A percentile compares a stretch with the other conserved stretches of the same genome.
These are phyloP conservation scores for Procambarus virginalis DNA, from an alignment of 1,140 invertebrate genomes.

Conservation along the genomic window DNA sequence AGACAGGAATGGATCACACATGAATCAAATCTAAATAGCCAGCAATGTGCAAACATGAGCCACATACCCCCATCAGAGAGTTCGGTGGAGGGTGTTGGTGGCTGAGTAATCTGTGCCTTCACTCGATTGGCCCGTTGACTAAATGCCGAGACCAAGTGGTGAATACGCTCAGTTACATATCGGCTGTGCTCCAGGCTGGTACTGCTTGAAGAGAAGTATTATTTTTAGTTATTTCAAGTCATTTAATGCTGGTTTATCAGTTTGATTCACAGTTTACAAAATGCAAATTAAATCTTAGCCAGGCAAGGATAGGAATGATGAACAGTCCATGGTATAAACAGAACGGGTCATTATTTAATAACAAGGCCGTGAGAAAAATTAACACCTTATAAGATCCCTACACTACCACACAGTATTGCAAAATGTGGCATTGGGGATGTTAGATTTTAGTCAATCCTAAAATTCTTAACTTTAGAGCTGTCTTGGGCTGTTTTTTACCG, in stretches of 20 bases:
- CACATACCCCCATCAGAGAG: conserved; percentile 48
- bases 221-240: neutral
- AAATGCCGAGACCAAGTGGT: conserved; percentile 50
- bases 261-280: neutral
- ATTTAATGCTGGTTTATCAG: no score
- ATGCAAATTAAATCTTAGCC: neutral
- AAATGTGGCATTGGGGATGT: no score
- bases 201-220: conserved; percentile 2
- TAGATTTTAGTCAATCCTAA: no score
- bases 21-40: neutral
- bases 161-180: conserved; percentile 55
- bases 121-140: conserved; percentile 52
- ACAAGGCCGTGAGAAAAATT: no score
- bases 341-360: no score
- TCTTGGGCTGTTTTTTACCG: no score
- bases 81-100: conserved; percentile 44
- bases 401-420: no score
- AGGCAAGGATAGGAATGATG: neutral
- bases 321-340: no score
- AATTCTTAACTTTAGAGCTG: no score
- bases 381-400: no score
- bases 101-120: conserved; percentile 58
- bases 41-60: neutral
- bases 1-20: neutral
- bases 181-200: conserved; percentile 42